phyloP scores from a whole-genome alignment of 2,888 invertebrate species.

The Timandra comae region DNA sequence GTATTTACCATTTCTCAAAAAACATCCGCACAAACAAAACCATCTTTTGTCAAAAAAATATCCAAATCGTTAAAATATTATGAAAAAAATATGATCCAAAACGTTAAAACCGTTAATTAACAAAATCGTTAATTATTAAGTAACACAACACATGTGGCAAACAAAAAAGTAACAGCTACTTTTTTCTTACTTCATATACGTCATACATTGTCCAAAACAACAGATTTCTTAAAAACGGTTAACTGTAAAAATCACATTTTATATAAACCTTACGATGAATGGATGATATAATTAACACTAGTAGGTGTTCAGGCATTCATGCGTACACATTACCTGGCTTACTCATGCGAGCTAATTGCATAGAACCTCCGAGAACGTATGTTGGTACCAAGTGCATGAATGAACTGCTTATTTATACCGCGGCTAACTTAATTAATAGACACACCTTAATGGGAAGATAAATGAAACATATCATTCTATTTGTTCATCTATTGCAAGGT shows the following conservation, averaged over 20 bases:
- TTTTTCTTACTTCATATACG: no score
- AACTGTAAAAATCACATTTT: background rate
- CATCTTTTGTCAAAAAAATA: no score
- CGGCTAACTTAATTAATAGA: constrained; percentile 7
- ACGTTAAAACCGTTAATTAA: no score
- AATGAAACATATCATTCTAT: constrained; percentile 4
- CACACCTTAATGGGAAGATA: constrained; percentile 9
- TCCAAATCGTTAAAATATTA: no score
- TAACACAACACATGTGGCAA: no score
- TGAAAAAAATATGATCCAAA: no score
- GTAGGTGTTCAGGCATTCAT: constrained; percentile 33
- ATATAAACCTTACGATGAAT: constrained; percentile 24
- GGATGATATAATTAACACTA: constrained; percentile 27
- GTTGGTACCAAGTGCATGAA: constrained; percentile 21
- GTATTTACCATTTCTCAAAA: no score
- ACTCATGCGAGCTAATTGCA: constrained; percentile 19
- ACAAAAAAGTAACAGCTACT: no score
- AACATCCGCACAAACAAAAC: no score
- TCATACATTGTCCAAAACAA: no score
- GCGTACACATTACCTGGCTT: constrained; percentile 15
- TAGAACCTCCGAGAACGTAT: constrained; percentile 10
- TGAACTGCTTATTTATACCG: constrained; percentile 19
- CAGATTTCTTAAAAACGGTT: no score
- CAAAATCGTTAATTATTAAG: no score
- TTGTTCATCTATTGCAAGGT: constrained; percentile 1